Evolutionary conservation across 2,113 vertebrate genomes (phyloP).

Genomic region (Stegostoma tigrinum): DNA sequence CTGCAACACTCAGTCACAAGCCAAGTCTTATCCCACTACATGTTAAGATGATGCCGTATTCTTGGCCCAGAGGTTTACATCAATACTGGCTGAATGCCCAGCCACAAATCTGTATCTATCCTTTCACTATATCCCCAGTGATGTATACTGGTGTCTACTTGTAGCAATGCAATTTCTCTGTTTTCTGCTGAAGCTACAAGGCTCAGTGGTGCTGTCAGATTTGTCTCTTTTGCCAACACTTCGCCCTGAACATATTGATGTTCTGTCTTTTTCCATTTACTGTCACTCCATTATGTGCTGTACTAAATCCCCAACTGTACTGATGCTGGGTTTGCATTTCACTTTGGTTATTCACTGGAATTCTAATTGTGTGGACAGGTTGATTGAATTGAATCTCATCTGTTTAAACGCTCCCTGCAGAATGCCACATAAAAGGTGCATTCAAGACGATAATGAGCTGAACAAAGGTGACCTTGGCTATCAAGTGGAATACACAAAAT

Average conservation of each 20-base stretch:
- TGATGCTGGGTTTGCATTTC: neutral
- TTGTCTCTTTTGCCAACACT: constrained; percentile 8
- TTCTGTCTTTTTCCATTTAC: constrained; percentile 29
- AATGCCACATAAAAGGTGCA: neutral
- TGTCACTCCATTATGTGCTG: constrained; percentile 11
- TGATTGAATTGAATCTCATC: constrained; percentile 1
- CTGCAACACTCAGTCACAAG: neutral
- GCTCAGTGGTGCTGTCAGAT: neutral
- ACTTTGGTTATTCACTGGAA: constrained; percentile 4
- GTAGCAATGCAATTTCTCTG: neutral
- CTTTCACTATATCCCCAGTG: neutral
- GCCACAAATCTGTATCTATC: neutral
- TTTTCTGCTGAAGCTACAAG: neutral
- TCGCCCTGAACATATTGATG: constrained; percentile 32
- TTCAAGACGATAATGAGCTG: neutral
- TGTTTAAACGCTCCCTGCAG: neutral
- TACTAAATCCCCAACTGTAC: neutral
- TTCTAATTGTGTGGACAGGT: neutral
- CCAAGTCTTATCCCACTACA: neutral
- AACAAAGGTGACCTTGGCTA: constrained; percentile 14
- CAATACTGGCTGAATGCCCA: neutral
- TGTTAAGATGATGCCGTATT: neutral
- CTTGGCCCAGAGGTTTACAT: neutral
- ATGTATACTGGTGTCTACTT: neutral
- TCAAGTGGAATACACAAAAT: neutral